These are phyloP conservation scores for Syrrhaptes paradoxus DNA, from an alignment of 2,113 vertebrate genomes.

Conservation along the genomic window DNA sequence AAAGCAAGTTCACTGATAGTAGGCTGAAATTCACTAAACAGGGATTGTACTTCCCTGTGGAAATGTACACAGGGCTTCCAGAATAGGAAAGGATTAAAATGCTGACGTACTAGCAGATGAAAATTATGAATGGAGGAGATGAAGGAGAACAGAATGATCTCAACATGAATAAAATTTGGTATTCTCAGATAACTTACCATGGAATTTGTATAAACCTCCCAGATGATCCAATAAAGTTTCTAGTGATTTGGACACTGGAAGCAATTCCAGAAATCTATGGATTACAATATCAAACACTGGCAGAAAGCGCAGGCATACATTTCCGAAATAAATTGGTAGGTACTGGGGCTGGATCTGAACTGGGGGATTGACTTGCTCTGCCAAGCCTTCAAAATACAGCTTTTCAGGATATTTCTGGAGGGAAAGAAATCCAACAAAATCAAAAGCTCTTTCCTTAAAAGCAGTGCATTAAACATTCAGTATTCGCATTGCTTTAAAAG, in stretches of 20 bases:
- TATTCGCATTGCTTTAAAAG: neutral
- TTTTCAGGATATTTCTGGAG: constrained; percentile 98
- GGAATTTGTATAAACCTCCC: constrained; percentile 97
- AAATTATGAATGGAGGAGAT: neutral
- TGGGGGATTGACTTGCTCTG: constrained; percentile 95
- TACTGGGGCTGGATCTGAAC: constrained; percentile 95
- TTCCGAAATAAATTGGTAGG: constrained; percentile 98
- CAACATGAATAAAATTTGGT: neutral
- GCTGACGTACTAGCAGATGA: neutral
- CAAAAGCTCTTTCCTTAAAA: neutral
- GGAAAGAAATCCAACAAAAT: neutral
- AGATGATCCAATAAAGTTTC: constrained; percentile 96
- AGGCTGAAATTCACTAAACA: neutral
- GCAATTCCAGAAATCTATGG: constrained; percentile 96
- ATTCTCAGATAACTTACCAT: constrained; percentile 79
- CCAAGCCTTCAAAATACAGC: constrained; percentile 96
- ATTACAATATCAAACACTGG: constrained; percentile 99
- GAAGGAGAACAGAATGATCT: neutral
- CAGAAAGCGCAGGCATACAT: constrained; percentile 96
- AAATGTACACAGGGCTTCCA: neutral
- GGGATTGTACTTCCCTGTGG: neutral
- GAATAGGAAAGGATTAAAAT: neutral
- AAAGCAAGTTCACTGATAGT: neutral
- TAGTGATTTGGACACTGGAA: constrained; percentile 96
- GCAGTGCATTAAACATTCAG: neutral